Conservation (phyloP, 2,888 invertebrate species). For the Drosophila yooni region DNA sequence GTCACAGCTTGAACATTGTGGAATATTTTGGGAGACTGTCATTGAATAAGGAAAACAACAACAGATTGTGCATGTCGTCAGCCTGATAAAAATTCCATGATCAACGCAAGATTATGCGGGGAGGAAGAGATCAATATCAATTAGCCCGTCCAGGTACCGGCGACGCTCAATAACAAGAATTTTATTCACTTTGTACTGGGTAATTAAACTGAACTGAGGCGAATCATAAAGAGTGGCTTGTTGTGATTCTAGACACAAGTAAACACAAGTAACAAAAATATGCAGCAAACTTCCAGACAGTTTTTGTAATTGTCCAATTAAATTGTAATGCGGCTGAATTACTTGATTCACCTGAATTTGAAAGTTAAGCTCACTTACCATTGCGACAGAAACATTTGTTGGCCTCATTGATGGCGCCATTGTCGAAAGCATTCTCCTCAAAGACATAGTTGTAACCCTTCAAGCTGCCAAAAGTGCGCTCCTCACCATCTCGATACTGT, state of each 20-base stretch:
- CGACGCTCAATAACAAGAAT: conserved; percentile 57
- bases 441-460: conserved; percentile 91
- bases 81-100: conserved; percentile 38
- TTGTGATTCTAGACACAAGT: conserved; percentile 15
- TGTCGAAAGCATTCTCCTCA: conserved; percentile 91
- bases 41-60: conserved; percentile 5
- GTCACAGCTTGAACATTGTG: conserved; percentile 44
- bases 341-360: background rate
- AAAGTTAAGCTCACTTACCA: conserved; percentile 84
- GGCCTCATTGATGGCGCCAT: conserved; percentile 89
- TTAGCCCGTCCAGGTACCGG: conserved; percentile 20
- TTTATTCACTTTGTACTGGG: conserved; percentile 49
- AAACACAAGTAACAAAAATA: conserved; percentile 14
- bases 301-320: conserved; percentile 37
- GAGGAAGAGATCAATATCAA: conserved; percentile 23
- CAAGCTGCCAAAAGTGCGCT: conserved; percentile 87
- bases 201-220: conserved; percentile 47
- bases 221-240: conserved; percentile 28
- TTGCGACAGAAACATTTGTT: conserved; percentile 93
- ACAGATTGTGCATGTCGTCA: conserved; percentile 21
- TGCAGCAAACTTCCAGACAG: conserved; percentile 29
- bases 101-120: conserved; percentile 13
- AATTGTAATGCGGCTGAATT: conserved; percentile 1
- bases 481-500: conserved; percentile 88
- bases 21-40: conserved; percentile 42